phyloP scores from a whole-genome alignment of 2,797 vertebrate species.

The Pipistrellus pygmaeus region DNA sequence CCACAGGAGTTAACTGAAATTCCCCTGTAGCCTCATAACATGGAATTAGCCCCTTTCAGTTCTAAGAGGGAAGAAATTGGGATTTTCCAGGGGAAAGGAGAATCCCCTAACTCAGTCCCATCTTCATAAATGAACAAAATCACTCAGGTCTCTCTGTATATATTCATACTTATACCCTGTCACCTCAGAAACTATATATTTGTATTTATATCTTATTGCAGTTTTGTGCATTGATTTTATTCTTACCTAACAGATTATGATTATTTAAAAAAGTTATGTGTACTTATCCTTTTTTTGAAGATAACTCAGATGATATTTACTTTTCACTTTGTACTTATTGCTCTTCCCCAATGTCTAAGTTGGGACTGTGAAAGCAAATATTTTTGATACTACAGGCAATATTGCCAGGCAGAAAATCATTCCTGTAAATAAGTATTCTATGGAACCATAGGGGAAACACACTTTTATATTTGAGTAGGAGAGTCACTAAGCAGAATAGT shows the following conservation, averaged over 20 bases:
- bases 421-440: neutral
- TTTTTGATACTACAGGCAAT: neutral
- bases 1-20: constrained; percentile 69
- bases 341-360: neutral
- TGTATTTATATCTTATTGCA: neutral
- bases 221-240: constrained; percentile 29
- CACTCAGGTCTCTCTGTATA: neutral
- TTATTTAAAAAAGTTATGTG: constrained; percentile 40
- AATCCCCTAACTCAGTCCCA: constrained; percentile 63
- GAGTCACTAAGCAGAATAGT: constrained; percentile 14
- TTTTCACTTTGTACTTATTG: constrained; percentile 60
- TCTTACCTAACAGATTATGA: constrained; percentile 11
- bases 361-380: constrained; percentile 23
- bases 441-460: neutral
- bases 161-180: neutral
- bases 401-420: constrained; percentile 32
- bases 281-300: neutral
- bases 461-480: constrained; percentile 7
- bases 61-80: constrained; percentile 75
- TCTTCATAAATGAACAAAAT: constrained; percentile 35
- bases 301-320: constrained; percentile 54
- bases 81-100: constrained; percentile 77
- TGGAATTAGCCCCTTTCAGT: constrained; percentile 68
- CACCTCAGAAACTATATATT: neutral
- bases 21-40: constrained; percentile 65